These are phyloP conservation scores for Stenodera caucasica DNA, from an alignment of 2,888 invertebrate genomes.

Conservation along the genomic window DNA sequence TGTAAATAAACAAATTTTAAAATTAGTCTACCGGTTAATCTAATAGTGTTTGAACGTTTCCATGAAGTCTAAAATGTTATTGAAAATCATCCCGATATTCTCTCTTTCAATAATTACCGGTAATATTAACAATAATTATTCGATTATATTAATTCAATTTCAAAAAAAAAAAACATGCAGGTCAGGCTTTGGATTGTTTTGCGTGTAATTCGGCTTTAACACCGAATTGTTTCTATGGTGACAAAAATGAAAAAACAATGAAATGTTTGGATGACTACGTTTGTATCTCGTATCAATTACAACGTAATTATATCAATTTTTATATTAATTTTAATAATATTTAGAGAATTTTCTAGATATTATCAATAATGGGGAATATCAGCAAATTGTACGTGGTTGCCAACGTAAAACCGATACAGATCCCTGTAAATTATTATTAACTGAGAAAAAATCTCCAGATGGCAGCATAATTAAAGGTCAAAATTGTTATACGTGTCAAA, in stretches of 20 bases:
- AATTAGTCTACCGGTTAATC: background rate
- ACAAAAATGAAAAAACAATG: background rate
- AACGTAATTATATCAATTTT: background rate
- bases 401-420: background rate
- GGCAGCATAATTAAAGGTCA: background rate
- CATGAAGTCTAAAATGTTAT: background rate
- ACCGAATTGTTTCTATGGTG: background rate
- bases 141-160: too few relatives aligned
- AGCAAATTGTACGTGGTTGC: background rate
- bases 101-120: background rate
- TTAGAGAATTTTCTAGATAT: background rate
- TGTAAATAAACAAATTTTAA: too few relatives aligned
- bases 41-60: background rate
- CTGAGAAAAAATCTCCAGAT: background rate
- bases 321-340: background rate
- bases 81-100: background rate
- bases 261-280: constrained; percentile 1
- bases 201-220: background rate
- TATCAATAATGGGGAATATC: background rate
- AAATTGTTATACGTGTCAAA: background rate
- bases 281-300: background rate
- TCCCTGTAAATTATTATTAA: constrained; percentile 2
- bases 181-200: background rate
- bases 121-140: background rate
- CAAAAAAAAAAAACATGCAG: background rate